These are phyloP conservation scores for Syngnathus rostellatus DNA, from an alignment of 2,797 vertebrate species.

Conservation along the genomic window DNA sequence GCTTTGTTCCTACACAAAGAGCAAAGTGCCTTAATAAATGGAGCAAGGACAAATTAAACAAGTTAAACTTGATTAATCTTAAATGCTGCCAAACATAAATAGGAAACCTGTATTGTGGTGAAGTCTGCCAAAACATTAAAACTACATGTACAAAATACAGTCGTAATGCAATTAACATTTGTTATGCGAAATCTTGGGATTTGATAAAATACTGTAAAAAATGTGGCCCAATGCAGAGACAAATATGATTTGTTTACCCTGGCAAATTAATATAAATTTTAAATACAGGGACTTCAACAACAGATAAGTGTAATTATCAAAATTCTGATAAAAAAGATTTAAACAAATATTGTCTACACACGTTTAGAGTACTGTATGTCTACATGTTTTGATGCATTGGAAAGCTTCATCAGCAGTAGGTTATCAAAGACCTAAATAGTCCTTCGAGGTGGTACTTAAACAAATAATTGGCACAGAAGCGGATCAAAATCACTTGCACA, in stretches of 20 bases:
- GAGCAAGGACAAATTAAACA: too few species aligned
- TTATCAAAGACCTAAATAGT: constrained; percentile 4
- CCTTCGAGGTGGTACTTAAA: neutral
- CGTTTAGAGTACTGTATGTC: neutral
- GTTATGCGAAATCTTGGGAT: neutral
- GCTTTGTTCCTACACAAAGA: too few species aligned
- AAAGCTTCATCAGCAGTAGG: constrained; percentile 8
- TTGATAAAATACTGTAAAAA: neutral
- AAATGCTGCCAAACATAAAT: too few species aligned
- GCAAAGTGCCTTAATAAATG: too few species aligned
- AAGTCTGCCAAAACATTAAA: neutral
- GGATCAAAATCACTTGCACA: neutral
- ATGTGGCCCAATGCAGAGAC: neutral
- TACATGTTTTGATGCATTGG: neutral
- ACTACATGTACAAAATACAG: neutral
- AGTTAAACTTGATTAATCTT: too few species aligned
- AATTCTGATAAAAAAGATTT: too few species aligned
- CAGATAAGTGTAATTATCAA: too few species aligned
- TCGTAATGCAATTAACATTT: too few species aligned
- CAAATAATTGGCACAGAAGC: neutral
- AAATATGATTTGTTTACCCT: too few species aligned
- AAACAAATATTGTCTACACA: neutral
- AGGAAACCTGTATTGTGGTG: too few species aligned
- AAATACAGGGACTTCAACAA: too few species aligned
- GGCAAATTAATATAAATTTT: neutral